These are phyloP conservation scores for Columba guinea DNA, from an alignment of 2,797 vertebrate species.

Conservation along the genomic window DNA sequence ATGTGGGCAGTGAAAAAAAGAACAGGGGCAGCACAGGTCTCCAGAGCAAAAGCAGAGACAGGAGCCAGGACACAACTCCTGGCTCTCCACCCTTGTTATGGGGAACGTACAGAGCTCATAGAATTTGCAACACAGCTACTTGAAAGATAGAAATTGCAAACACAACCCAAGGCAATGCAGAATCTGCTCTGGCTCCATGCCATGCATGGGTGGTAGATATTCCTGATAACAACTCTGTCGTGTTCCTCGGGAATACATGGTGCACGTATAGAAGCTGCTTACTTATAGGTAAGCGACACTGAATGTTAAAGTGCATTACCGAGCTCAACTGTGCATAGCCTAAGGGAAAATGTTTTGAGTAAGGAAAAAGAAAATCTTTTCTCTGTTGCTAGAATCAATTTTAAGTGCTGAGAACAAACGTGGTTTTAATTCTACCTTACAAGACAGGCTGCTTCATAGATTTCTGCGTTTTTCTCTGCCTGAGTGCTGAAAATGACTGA, in stretches of 20 bases:
- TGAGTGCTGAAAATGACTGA: background rate
- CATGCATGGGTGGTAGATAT: fast-evolving
- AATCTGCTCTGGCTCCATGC: background rate
- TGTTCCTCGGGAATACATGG: background rate
- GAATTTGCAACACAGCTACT: background rate
- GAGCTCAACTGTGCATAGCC: background rate
- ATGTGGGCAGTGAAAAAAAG: background rate
- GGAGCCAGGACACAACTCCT: background rate
- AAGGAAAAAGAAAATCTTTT: background rate
- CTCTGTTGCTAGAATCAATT: background rate
- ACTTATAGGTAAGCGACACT: background rate
- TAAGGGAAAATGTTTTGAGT: background rate
- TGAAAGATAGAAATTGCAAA: background rate
- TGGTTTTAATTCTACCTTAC: background rate
- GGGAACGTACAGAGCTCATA: background rate
- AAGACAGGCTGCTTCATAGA: background rate
- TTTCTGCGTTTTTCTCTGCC: background rate
- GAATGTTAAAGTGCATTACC: background rate
- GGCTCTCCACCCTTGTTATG: background rate
- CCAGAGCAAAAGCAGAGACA: background rate
- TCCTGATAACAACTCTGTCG: background rate
- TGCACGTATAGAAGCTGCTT: background rate
- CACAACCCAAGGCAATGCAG: background rate
- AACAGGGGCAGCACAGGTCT: fast-evolving
- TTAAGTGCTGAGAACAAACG: background rate